Evolutionary conservation across 2,113 vertebrate species (phyloP), one percentile per base, ranked within the genome.

Genomic region (Numida meleagris): DNA sequence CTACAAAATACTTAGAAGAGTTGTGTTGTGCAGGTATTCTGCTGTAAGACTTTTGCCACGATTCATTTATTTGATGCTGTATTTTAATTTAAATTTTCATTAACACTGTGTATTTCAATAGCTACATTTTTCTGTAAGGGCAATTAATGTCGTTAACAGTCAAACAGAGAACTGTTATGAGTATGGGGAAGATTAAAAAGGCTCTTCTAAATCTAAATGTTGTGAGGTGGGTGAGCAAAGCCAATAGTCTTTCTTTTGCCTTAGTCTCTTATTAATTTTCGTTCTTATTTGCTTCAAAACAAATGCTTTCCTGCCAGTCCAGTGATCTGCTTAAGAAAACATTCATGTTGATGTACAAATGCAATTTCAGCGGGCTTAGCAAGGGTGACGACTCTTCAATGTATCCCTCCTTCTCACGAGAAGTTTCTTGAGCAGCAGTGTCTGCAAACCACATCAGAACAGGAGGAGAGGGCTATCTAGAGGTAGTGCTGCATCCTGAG

Each of bases 141-240:
- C 80, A 97, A 61, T 93, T 94, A 96, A 96, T 94, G 78, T 95
- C 95, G 77, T 94, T 90, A 96, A 85, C 90, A 96, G 96, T 96
- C 96, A 97, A 97, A 96, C 86, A 59, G 87, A 89, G 95, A 97
- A 90, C 93, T 96, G 95, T 98, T 98, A 98, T 98, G 98, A 97
- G 95, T 93, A 89, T 95, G 86, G 86, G 93, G 97, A 94, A 97
- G 96, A 98, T 97, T 94, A 98, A 98, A 97, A 89, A 93, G 84
- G 88, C 94, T 96, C 96, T 97, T 97, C 95, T 96, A 97, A 96
- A 97, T 97, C 89, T 95, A 89, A 88, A 62, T 94, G 95, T 95
- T 96, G 97, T 97, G 96, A 95, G 97, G 93, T 77, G 79, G 90
- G 93, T 96, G 90, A 96, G 96, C 85, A 97, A 96, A 98, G 84